phyloP scores from a whole-genome alignment of 2,797 vertebrate genomes.

The Tokudaia muenninki region DNA sequence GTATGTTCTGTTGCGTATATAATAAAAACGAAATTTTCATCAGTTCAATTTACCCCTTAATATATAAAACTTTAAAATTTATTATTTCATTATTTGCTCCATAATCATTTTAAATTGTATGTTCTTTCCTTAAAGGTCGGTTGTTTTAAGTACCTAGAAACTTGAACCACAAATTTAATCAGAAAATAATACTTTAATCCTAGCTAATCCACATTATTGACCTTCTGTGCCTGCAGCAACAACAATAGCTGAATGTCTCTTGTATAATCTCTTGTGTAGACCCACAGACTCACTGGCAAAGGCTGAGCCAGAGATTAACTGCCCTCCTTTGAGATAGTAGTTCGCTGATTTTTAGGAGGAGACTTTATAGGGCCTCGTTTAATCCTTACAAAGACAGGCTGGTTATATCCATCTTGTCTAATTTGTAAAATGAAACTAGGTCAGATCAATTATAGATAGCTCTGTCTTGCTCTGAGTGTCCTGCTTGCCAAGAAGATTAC shows the following conservation, averaged over 20 bases:
- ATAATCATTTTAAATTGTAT: constrained; percentile 60
- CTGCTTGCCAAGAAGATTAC: constrained; percentile 26
- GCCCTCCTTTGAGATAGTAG: constrained; percentile 47
- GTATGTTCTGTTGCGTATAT: background rate
- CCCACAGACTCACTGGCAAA: constrained; percentile 44
- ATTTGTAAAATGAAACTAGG: constrained; percentile 71
- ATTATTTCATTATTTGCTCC: background rate
- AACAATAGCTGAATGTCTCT: constrained; percentile 65
- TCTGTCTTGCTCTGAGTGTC: constrained; percentile 32
- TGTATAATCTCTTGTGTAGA: constrained; percentile 75
- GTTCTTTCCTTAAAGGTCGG: constrained; percentile 71
- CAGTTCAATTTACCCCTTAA: background rate
- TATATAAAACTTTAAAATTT: background rate
- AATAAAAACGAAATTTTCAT: constrained; percentile 35
- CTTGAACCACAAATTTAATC: constrained; percentile 86
- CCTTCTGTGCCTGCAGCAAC: constrained; percentile 69
- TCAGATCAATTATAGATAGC: constrained; percentile 67
- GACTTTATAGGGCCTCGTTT: constrained; percentile 50
- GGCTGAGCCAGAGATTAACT: constrained; percentile 69
- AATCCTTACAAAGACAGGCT: constrained; percentile 71
- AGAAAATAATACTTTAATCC: constrained; percentile 86
- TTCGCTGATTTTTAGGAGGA: constrained; percentile 71
- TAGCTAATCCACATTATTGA: constrained; percentile 86
- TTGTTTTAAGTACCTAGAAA: constrained; percentile 84
- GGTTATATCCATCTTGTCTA: constrained; percentile 62